These are phyloP conservation scores for Phrynosoma blainvillii DNA, from an alignment of 2,113 vertebrate species.

Conservation along the genomic window DNA sequence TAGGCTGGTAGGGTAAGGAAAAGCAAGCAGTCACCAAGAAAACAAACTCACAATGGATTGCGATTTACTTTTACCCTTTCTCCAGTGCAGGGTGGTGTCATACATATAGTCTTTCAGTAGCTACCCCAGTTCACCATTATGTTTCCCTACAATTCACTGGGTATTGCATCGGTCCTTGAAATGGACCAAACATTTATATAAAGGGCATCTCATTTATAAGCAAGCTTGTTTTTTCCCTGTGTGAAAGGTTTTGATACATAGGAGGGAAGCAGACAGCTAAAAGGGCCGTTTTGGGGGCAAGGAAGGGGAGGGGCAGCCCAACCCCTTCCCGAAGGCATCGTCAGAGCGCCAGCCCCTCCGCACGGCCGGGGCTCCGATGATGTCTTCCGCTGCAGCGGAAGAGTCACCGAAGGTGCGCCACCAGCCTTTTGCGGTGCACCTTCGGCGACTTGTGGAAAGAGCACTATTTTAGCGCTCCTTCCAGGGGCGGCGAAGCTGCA, in stretches of 20 bases:
- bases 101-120: background rate
- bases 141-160: background rate
- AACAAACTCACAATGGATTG: background rate
- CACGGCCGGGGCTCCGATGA: too few species aligned
- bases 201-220: background rate
- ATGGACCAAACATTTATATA: background rate
- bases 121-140: background rate
- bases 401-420: too few species aligned
- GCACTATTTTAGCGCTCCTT: too few species aligned
- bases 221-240: background rate
- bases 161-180: conserved; percentile 30
- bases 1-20: background rate
- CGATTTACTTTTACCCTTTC: background rate
- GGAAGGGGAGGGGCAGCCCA: too few species aligned
- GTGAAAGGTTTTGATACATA: background rate
- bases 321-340: too few species aligned
- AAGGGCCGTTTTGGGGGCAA: too few species aligned
- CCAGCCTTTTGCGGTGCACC: too few species aligned
- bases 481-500: too few species aligned
- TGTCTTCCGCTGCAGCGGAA: too few species aligned
- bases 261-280: too few species aligned
- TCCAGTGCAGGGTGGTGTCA: background rate
- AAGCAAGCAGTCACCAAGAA: background rate
- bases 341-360: too few species aligned
- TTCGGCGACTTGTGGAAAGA: too few species aligned